A percentile compares a stretch with the other conserved stretches of the same genome.
Evolutionary conservation across 2,797 vertebrate genomes (phyloP).

Genomic region (Neosilurus hyrtlii): DNA sequence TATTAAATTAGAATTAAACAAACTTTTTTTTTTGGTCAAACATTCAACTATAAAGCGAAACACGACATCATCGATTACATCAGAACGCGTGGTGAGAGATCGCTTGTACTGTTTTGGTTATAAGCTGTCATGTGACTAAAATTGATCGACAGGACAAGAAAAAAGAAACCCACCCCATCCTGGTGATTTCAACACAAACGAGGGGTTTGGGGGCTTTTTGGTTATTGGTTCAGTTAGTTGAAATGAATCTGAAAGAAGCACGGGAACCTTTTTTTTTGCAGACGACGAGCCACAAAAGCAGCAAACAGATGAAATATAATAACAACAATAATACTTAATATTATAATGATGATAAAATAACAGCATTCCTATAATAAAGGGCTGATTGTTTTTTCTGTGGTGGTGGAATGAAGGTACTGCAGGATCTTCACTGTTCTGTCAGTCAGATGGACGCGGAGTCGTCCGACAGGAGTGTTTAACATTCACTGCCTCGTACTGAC

Average conservation of each 20-base stretch:
- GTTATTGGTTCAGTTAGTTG: conserved; percentile 20
- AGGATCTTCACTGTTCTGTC: conserved; percentile 19
- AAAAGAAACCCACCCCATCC: not conserved
- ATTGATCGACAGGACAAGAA: conserved; percentile 18
- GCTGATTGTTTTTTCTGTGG: not conserved
- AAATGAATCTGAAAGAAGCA: conserved; percentile 31
- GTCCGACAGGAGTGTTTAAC: conserved; percentile 41
- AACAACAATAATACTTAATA: not conserved
- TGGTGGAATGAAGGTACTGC: conserved; percentile 10
- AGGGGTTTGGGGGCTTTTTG: not conserved
- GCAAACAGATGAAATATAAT: conserved; percentile 14
- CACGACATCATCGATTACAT: not conserved
- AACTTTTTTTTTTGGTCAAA: not conserved
- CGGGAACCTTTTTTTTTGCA: conserved; percentile 18
- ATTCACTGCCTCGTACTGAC: conserved; percentile 57
- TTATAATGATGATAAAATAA: not conserved
- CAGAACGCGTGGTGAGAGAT: not conserved
- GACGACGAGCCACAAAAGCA: not conserved
- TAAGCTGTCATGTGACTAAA: conserved; percentile 15
- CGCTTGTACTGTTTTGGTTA: conserved; percentile 31
- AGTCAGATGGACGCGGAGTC: conserved; percentile 15
- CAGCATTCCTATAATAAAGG: conserved; percentile 8
- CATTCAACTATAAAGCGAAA: not conserved
- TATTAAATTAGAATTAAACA: not conserved
- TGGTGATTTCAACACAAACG: not conserved